These are phyloP conservation scores for Oegoconia quadripuncta DNA, from an alignment of 2,888 invertebrate genomes.

Conservation along the genomic window DNA sequence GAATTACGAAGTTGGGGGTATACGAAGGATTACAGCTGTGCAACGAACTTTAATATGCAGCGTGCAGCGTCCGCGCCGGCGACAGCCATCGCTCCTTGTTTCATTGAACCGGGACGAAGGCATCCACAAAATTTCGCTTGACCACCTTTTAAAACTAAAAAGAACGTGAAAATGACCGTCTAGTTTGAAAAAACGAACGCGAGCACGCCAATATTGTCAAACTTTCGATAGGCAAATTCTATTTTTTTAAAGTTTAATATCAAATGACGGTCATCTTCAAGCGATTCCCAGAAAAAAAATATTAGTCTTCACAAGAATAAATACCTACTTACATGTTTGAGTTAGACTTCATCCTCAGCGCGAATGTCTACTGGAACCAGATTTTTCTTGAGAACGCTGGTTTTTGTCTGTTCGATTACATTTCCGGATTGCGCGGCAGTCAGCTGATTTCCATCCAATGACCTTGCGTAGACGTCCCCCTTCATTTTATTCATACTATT, in stretches of 20 bases:
- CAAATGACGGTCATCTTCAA: conserved; percentile 19
- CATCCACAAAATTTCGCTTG: conserved; percentile 18
- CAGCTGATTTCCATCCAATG: conserved; percentile 71
- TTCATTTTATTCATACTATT: conserved; percentile 57
- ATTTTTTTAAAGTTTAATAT: conserved; percentile 21
- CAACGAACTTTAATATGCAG: conserved; percentile 55
- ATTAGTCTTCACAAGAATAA: conserved; percentile 14
- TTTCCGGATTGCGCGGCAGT: conserved; percentile 62
- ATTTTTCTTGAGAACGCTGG: conserved; percentile 18
- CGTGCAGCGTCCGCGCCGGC: conserved; percentile 40
- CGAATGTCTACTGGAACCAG: conserved; percentile 23
- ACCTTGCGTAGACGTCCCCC: conserved; percentile 62
- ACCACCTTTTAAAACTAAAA: conserved; percentile 13
- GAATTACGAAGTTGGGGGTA: conserved; percentile 17
- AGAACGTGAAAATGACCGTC: conserved; percentile 14
- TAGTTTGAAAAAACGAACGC: conserved; percentile 11
- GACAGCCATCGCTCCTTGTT: conserved; percentile 45
- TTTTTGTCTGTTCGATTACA: conserved; percentile 32
- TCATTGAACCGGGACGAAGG: conserved; percentile 16
- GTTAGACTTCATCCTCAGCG: conserved; percentile 27
- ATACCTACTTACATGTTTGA: conserved; percentile 46
- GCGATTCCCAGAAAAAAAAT: conserved; percentile 7
- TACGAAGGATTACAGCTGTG: conserved; percentile 49
- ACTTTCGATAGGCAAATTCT: conserved; percentile 5
- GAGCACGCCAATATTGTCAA: conserved; percentile 1